Evolutionary conservation across 2,888 invertebrate genomes (phyloP).

Genomic region (Encarsia formosa): DNA sequence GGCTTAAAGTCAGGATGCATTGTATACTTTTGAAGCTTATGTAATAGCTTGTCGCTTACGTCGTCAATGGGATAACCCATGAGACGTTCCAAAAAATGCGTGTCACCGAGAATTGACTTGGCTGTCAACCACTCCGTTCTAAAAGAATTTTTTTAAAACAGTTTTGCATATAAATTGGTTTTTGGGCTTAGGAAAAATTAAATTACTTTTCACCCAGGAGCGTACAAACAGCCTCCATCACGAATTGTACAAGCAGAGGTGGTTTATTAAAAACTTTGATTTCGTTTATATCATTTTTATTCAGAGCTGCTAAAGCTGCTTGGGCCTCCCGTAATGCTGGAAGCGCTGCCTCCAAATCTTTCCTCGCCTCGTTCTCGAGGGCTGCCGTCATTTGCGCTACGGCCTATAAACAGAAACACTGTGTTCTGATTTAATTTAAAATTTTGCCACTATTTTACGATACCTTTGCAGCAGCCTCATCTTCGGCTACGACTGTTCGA

Average conservation of each 20-base stretch:
- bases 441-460: not conserved
- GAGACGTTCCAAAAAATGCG: conserved; percentile 76
- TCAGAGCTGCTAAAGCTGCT: conserved; percentile 77
- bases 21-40: conserved; percentile 78
- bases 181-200: too few species aligned
- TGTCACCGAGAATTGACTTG: conserved; percentile 75
- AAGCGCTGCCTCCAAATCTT: conserved; percentile 79
- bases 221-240: conserved; percentile 89
- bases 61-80: conserved; percentile 85
- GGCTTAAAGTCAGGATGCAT: conserved; percentile 84
- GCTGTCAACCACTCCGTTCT: conserved; percentile 86
- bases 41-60: conserved; percentile 70
- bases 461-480: conserved; percentile 80
- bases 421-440: not conserved
- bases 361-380: conserved; percentile 81
- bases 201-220: conserved; percentile 75
- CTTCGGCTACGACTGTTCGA: conserved; percentile 71
- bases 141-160: not conserved
- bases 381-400: conserved; percentile 81
- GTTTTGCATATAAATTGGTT: too few species aligned
- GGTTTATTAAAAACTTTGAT: conserved; percentile 85
- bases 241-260: conserved; percentile 78
- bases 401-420: conserved; percentile 51
- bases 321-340: conserved; percentile 83
- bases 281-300: conserved; percentile 88